Evolutionary conservation across 2,888 invertebrate species (phyloP), one percentile per base, ranked within the genome.

Genomic region (Hololepta plana): DNA sequence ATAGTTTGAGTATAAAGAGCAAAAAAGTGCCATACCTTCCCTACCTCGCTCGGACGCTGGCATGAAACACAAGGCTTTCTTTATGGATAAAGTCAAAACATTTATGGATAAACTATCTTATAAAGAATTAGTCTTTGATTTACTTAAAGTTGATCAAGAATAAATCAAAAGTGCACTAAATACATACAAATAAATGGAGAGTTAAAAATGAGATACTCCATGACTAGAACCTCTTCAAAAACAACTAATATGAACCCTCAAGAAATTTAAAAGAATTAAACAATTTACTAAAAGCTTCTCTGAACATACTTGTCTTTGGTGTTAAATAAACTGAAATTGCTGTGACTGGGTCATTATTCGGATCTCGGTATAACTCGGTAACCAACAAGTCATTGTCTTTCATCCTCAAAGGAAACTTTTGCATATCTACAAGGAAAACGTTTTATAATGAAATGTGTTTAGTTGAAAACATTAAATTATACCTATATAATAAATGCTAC

Each of bases 321-420:
- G 96, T 95, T 15, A 96, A 65, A 55, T 96, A 98, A 2, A 96
- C 95, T 15, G 93, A 93, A 47, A 98, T 88, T 4, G 96, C 91
- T 12, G 96, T 96, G 30, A 98, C 95, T 3, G 87, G 82, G 53
- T 96, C 96, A 41, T 79, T 77, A 36, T 82, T 79, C 2, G 91
- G 90, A 57, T 98, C 96, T 46, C 75, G 72, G 50, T 95, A 96
- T 14, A 96, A 59, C 54, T 96, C 93, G 2, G 96, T 96, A 7
- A 98, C 93, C 13, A 98, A 60, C 6, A 98, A 60, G 60, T 98
- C 98, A 51, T 96, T 96, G 53, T 98, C 96, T 53, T 96, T 98
- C 95, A 98, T 96, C 22, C 96, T 67, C 4, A 96, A 55, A 1
- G 95, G 95, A 55, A 98, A 96, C 55, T 98, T 98, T 55, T 96